Evolutionary conservation across 1,140 invertebrate genomes (phyloP).

Genomic region (Hesperophylax magnus): DNA sequence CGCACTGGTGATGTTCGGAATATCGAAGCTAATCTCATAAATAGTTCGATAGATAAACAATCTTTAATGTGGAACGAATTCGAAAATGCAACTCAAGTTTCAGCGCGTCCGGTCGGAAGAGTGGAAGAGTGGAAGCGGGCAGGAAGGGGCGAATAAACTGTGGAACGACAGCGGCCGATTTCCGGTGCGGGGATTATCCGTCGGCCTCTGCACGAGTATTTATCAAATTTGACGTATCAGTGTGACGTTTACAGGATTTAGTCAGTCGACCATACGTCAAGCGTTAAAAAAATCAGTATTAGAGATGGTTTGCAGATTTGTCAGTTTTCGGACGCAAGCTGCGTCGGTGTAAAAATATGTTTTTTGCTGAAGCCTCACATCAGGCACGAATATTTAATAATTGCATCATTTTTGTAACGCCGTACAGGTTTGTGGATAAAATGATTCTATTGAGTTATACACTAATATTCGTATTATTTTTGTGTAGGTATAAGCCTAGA

Average conservation of each 20-base stretch:
- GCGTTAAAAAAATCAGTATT: background rate
- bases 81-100: conserved; percentile 19
- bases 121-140: background rate
- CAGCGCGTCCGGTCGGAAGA: background rate
- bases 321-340: too few species aligned
- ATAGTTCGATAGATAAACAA: conserved; percentile 11
- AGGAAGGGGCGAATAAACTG: background rate
- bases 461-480: too few species aligned
- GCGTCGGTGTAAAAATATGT: too few species aligned
- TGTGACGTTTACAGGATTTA: background rate
- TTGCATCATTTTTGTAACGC: too few species aligned
- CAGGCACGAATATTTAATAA: too few species aligned
- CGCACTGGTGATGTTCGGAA: too few species aligned
- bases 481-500: too few species aligned
- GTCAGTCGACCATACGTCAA: background rate
- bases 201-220: background rate
- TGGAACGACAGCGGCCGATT: conserved; percentile 1
- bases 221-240: conserved; percentile 23
- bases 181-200: conserved; percentile 4
- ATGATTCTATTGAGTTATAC: too few species aligned
- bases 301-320: too few species aligned
- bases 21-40: background rate
- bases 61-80: conserved; percentile 24
- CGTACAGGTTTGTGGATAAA: too few species aligned
- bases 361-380: too few species aligned